A percentile compares a stretch with the other conserved stretches of the same genome.
These are phyloP conservation scores for Osmerus mordax DNA, from an alignment of 2,113 vertebrate species.

Conservation along the genomic window DNA sequence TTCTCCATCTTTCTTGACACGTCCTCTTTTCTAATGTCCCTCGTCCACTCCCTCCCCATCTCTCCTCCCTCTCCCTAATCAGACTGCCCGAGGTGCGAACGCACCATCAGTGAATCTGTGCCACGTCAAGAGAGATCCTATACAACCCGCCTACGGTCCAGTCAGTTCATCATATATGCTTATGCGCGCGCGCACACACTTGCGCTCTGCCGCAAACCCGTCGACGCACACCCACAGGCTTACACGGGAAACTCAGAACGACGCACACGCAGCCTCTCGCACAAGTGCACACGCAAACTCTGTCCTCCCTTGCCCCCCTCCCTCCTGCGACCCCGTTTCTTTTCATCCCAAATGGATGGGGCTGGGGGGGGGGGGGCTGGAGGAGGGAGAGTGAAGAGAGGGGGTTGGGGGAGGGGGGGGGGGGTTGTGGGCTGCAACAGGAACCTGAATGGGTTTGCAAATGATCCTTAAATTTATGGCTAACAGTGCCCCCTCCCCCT, in stretches of 20 bases:
- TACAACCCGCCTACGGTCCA: slow-evolving; percentile 65
- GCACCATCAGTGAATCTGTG: slow-evolving; percentile 49
- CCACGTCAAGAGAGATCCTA: slow-evolving; percentile 66
- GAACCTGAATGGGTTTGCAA: slow-evolving; percentile 63
- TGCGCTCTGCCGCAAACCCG: not conserved
- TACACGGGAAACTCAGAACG: not conserved
- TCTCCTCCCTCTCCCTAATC: not conserved
- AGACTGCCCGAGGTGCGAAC: not conserved
- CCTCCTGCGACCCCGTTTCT: slow-evolving; percentile 61
- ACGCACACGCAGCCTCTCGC: slow-evolving; percentile 15
- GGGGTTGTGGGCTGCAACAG: slow-evolving; percentile 41
- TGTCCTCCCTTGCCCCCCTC: slow-evolving; percentile 34
- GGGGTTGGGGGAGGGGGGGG: slow-evolving; percentile 8
- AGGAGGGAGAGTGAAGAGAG: slow-evolving; percentile 15
- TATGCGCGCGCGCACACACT: not conserved
- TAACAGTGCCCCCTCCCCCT: slow-evolving; percentile 24
- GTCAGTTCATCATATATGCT: slow-evolving; percentile 23
- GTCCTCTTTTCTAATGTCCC: not conserved
- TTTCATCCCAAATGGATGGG: slow-evolving; percentile 61
- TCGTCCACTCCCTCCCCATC: not conserved
- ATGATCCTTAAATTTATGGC: slow-evolving; percentile 62
- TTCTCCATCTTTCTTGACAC: not conserved
- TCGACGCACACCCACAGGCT: not conserved
- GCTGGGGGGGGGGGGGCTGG: slow-evolving; percentile 14
- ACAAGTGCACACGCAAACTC: slow-evolving; percentile 23